These are phyloP conservation scores for Hystrix cristata DNA, from an alignment of 2,113 vertebrate genomes.

Conservation along the genomic window DNA sequence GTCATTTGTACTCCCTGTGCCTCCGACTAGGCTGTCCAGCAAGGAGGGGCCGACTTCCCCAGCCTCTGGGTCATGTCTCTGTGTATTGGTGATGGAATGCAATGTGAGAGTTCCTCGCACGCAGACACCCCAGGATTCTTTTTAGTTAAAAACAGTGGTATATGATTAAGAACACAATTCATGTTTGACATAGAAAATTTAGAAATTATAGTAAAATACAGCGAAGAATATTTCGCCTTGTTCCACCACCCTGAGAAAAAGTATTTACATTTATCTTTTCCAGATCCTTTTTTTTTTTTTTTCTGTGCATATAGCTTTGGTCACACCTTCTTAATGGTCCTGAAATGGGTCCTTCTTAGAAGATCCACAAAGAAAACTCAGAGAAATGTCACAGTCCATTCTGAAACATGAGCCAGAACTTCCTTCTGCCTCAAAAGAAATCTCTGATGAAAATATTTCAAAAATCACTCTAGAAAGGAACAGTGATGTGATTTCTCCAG, in stretches of 20 bases:
- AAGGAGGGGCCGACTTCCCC: neutral
- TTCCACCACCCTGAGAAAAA: neutral
- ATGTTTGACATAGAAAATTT: neutral
- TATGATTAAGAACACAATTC: neutral
- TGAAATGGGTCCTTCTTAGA: slow-evolving; percentile 27
- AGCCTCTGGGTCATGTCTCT: neutral
- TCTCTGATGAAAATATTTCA: slow-evolving; percentile 39
- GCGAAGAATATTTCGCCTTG: neutral
- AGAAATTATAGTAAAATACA: neutral
- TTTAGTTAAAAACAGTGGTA: neutral
- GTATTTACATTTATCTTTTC: neutral
- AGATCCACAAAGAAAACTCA: slow-evolving; percentile 44
- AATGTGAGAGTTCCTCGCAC: neutral
- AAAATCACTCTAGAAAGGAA: neutral
- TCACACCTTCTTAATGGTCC: slow-evolving; percentile 11
- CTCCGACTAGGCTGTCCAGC: neutral
- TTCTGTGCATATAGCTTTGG: neutral
- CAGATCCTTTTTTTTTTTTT: neutral
- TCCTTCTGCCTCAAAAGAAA: slow-evolving; percentile 10
- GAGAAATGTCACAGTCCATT: slow-evolving; percentile 22
- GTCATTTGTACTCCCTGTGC: neutral
- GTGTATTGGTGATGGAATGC: neutral
- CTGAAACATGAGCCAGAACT: neutral
- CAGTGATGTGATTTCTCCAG: neutral
- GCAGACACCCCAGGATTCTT: neutral